A percentile compares a stretch with the other conserved stretches of the same genome.
These are phyloP conservation scores for Lamellibrachia columna DNA, from an alignment of 2,888 invertebrate species.

Conservation along the genomic window DNA sequence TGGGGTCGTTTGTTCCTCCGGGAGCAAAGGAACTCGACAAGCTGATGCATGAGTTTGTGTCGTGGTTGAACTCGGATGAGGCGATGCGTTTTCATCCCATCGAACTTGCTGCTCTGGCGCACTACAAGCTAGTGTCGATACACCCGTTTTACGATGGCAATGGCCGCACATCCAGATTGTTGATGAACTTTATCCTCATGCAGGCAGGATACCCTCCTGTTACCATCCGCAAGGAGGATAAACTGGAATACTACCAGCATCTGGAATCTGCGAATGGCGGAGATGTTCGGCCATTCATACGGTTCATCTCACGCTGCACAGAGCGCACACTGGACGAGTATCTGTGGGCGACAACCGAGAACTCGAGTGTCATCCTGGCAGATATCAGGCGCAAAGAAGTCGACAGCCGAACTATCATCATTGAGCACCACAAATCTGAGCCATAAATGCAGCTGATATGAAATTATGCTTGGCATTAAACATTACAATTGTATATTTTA, in stretches of 20 bases:
- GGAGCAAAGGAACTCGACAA: constrained; percentile 82
- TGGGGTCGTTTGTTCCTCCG: constrained; percentile 94
- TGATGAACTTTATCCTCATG: constrained; percentile 95
- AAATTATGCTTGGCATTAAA: neutral
- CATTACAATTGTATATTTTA: neutral
- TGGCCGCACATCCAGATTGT: constrained; percentile 90
- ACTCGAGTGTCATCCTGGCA: constrained; percentile 26
- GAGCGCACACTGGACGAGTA: constrained; percentile 89
- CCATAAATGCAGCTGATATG: neutral
- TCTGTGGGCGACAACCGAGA: constrained; percentile 83
- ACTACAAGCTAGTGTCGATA: constrained; percentile 95
- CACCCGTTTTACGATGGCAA: constrained; percentile 98
- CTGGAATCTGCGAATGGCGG: constrained; percentile 92
- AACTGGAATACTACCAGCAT: constrained; percentile 79
- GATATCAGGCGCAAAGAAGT: constrained; percentile 20
- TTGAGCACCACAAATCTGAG: constrained; percentile 20
- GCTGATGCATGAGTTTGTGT: constrained; percentile 87
- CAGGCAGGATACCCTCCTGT: constrained; percentile 94
- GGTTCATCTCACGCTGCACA: constrained; percentile 90
- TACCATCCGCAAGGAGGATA: constrained; percentile 85
- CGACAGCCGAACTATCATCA: constrained; percentile 34
- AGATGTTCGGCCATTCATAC: constrained; percentile 92
- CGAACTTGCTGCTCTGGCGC: constrained; percentile 92
- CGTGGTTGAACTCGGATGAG: constrained; percentile 88
- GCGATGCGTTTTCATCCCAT: constrained; percentile 88